These are phyloP conservation scores for Taxidea taxus DNA, from an alignment of 2,113 vertebrate species.

Conservation along the genomic window DNA sequence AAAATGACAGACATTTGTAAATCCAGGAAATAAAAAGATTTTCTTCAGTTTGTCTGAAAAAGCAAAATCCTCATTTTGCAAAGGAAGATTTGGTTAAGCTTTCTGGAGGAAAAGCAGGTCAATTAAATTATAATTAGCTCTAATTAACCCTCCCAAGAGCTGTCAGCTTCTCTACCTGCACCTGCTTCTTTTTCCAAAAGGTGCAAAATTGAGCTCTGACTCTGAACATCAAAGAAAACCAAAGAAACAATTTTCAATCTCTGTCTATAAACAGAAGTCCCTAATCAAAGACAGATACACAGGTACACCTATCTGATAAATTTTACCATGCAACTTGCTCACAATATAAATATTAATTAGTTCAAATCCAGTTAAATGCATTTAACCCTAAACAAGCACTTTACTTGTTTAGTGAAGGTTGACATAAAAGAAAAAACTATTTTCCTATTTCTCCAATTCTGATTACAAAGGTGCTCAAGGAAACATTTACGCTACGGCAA, in stretches of 20 bases:
- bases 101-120: slow-evolving; percentile 62
- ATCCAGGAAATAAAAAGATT: slow-evolving; percentile 45
- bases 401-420: neutral
- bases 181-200: slow-evolving; percentile 43
- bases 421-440: neutral
- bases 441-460: neutral
- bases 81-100: slow-evolving; percentile 45
- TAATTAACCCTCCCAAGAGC: slow-evolving; percentile 63
- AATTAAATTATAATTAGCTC: slow-evolving; percentile 70
- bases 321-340: neutral
- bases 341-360: neutral
- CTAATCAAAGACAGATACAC: slow-evolving; percentile 6
- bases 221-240: slow-evolving; percentile 51
- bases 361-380: neutral
- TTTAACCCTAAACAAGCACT: neutral
- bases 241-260: slow-evolving; percentile 47
- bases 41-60: slow-evolving; percentile 25
- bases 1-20: neutral
- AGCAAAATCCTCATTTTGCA: slow-evolving; percentile 18
- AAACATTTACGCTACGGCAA: neutral
- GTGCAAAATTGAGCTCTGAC: slow-evolving; percentile 51
- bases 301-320: neutral
- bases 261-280: slow-evolving; percentile 22
- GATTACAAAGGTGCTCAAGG: neutral
- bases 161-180: slow-evolving; percentile 56